phyloP scores from a whole-genome alignment of 2,113 vertebrate species.

The Onychostruthus taczanowskii region DNA sequence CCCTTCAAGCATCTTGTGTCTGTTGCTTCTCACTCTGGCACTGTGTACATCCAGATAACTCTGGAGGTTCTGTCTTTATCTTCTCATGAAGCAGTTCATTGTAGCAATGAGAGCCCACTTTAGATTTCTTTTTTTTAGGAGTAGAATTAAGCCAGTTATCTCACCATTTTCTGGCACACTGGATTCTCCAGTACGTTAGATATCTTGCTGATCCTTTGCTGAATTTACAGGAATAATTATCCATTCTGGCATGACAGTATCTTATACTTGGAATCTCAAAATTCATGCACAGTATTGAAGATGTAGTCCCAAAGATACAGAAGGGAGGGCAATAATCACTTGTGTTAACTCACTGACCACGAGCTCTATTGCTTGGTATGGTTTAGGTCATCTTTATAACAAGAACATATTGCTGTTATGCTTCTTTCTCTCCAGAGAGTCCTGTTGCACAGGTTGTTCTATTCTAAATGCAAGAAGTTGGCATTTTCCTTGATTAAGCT shows the following conservation, averaged over 20 bases:
- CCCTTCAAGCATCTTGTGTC: background rate
- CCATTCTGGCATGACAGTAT: background rate
- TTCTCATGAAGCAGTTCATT: background rate
- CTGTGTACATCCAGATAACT: background rate
- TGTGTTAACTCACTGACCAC: background rate
- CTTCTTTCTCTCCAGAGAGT: background rate
- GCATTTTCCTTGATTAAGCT: background rate
- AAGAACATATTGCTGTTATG: background rate
- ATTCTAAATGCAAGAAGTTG: background rate
- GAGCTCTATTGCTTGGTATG: background rate
- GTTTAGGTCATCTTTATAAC: background rate
- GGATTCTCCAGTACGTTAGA: background rate
- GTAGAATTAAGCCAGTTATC: background rate
- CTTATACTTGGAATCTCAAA: background rate
- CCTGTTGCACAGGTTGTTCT: background rate
- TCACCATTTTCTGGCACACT: background rate
- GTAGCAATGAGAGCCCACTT: background rate
- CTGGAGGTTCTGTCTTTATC: background rate
- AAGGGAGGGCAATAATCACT: background rate
- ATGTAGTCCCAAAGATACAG: background rate
- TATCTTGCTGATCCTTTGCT: background rate
- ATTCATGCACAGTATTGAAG: background rate
- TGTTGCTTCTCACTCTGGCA: background rate
- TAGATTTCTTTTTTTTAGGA: rapidly evolving
- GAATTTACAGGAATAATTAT: background rate